These are phyloP conservation scores for Oncorhynchus nerka DNA, from an alignment of 2,113 vertebrate genomes.

Conservation along the genomic window DNA sequence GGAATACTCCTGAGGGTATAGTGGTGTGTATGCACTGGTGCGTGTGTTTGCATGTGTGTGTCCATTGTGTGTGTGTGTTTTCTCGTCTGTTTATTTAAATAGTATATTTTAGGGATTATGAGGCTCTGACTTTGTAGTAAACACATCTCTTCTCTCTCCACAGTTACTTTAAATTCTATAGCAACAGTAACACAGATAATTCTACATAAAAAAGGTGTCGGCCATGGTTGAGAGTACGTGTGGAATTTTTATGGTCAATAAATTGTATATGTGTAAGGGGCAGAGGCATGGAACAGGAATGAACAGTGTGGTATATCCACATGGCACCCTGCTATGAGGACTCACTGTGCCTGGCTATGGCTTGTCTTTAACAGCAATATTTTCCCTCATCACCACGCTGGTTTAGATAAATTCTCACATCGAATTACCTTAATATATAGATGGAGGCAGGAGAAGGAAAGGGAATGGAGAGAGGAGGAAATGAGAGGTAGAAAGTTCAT, in stretches of 20 bases:
- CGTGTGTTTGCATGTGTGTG: conserved; percentile 7
- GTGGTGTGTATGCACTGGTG: neutral
- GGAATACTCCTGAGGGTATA: conserved; percentile 9
- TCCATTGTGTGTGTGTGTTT: neutral
- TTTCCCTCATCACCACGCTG: no score
- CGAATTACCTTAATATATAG: no score
- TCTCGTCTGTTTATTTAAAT: conserved; percentile 17
- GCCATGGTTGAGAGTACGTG: conserved; percentile 62
- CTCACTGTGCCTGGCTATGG: no score
- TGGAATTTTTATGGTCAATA: conserved; percentile 58
- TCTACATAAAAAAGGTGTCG: conserved; percentile 64
- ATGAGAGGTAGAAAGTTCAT: neutral
- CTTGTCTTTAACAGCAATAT: no score
- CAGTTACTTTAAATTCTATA: conserved; percentile 59
- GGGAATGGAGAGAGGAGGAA: neutral
- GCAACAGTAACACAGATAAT: conserved; percentile 44
- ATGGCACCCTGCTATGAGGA: neutral
- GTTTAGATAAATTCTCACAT: no score
- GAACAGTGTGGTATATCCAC: conserved; percentile 9
- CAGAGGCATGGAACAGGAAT: neutral
- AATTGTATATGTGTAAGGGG: neutral
- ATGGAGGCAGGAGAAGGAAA: neutral
- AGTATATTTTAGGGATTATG: conserved; percentile 47
- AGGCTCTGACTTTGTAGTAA: conserved; percentile 36
- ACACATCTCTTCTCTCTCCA: conserved; percentile 36